Evolutionary conservation across 2,797 vertebrate genomes (phyloP), one percentile per base, ranked within the genome.

Genomic region (Platalea minor): DNA sequence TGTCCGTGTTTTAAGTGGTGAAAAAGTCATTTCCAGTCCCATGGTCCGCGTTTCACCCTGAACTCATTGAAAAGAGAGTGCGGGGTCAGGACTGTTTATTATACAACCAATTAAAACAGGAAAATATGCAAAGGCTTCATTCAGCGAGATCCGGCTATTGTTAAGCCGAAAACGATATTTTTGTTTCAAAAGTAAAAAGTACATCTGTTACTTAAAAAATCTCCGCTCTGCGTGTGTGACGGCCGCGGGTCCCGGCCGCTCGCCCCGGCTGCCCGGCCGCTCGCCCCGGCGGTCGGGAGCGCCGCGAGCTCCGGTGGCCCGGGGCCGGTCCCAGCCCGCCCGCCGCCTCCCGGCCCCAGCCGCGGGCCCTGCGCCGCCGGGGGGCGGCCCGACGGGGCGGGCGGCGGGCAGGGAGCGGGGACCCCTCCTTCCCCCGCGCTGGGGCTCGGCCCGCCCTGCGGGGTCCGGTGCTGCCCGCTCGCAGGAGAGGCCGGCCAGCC

Each of bases 121-220:
- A 99, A 99, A 98, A 99, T 98, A 98, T 98, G 98, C 97, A 97
- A 98, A 98, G 98, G 98, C 98, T 98, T 98, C 98, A 98, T 99
- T 99, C 98, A 98, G 97, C 97, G 96, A 98, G 98, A 98, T 99
- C 99, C 99, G 98, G 98, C 97, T 96, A 99, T 99, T 99, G 99
- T 99, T 98, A 87, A 94, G 97, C 97, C 98, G 95, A 98, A 98
- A 96, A 97, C 96, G 96, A 97, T 97, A 98, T 98, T 98, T 98
- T 98, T 97, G 97, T 96, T 98, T 96, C 95, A 96, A 97, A 98
- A 98, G 97, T 97, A 98, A 97, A 92, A 97, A 91, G 96, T 97
- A 96, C 78, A 94, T 96, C 97, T 96, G 95, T 96, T 97, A 91
- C 89, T 93, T 95, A 31, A 92, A 96, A 92, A 96, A 95, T 90